These are phyloP conservation scores for Onthophagus taurus DNA, from an alignment of 1,140 invertebrate genomes.

Conservation along the genomic window DNA sequence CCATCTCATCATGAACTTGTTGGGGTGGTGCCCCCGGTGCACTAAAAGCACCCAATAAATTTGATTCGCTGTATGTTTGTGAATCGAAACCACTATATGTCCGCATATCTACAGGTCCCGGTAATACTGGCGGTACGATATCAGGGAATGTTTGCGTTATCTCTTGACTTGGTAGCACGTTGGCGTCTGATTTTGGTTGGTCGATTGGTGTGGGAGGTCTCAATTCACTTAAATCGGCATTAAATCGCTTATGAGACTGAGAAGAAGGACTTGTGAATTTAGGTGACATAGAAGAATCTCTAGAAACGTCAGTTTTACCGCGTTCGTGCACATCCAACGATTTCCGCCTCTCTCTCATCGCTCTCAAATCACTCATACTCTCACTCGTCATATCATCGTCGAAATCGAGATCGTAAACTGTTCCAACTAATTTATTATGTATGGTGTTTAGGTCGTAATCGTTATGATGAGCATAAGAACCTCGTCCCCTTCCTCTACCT, in stretches of 20 bases:
- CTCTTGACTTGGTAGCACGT: constrained; percentile 20
- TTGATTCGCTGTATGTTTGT: constrained; percentile 45
- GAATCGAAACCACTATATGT: constrained; percentile 59
- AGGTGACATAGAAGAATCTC: constrained; percentile 49
- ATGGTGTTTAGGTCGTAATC: constrained; percentile 45
- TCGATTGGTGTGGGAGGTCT: constrained; percentile 35
- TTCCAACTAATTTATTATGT: constrained; percentile 70
- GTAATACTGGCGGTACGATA: constrained; percentile 60
- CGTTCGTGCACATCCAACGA: constrained; percentile 63
- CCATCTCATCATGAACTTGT: constrained; percentile 55
- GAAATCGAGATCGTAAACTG: constrained; percentile 79
- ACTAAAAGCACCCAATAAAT: constrained; percentile 54
- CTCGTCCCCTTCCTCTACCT: constrained; percentile 41
- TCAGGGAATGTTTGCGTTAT: constrained; percentile 40
- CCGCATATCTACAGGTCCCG: constrained; percentile 78
- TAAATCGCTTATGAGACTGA: constrained; percentile 26
- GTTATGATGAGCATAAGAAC: constrained; percentile 26
- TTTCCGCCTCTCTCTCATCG: constrained; percentile 68
- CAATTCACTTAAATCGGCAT: constrained; percentile 36
- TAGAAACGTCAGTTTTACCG: constrained; percentile 40
- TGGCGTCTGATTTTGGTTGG: constrained; percentile 24
- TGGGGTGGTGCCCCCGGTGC: constrained; percentile 52
- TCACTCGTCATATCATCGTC: constrained; percentile 72
- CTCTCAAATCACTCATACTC: constrained; percentile 66
- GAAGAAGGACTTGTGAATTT: constrained; percentile 42